Base-by-base conservation (phyloP, 1,140 invertebrate species). In the Drosophila takahashii region DNA sequence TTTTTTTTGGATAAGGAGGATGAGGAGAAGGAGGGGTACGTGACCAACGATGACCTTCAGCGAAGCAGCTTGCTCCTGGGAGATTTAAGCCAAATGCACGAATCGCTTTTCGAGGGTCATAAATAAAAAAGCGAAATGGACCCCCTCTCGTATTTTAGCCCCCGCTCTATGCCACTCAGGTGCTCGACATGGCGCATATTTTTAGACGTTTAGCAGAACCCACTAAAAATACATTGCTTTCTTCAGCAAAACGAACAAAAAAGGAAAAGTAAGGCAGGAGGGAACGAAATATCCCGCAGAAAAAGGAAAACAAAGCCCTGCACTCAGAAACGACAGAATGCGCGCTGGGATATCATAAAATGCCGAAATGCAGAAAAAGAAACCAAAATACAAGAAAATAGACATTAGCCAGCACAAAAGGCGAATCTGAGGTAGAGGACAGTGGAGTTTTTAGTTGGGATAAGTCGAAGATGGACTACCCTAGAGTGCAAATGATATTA, bases 221-320 rank as follows among this genome's bases (percentile, higher is more conserved):
- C 84, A 87, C 84, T 89, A 87, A 89, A 86, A 87, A 87, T 87
- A 87, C 79, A 87, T 87, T 83, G 70, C 75, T 85, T 86, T 81
- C 67, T 86, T 76, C 53, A 76, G 60, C 52, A 66, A 58, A 75
- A 66, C 44, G 36, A 29, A 42, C 6, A 32, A 34, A 65, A 15
- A 45, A 32, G 42, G n/a, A n/a, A n/a, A n/a, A n/a, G n/a, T n/a
- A n/a, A n/a, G n/a, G n/a, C n/a, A n/a, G n/a, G 41, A 44, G 42
- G 22, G 65, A 54, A 32, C 27, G 22, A 62, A 48, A 54, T 54
- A 69, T 67, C 48, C 48, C 62, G 26, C 34, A 65, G 60, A 72
- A 77, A 69, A 51, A 54, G 64, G 57, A 75, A 79, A 71, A 72
- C 77, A 87, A 75, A 79, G 58, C 81, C 78, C 65, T 70, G 74